Conservation (phyloP, 2,113 vertebrate species). For the Petroica traversi region DNA sequence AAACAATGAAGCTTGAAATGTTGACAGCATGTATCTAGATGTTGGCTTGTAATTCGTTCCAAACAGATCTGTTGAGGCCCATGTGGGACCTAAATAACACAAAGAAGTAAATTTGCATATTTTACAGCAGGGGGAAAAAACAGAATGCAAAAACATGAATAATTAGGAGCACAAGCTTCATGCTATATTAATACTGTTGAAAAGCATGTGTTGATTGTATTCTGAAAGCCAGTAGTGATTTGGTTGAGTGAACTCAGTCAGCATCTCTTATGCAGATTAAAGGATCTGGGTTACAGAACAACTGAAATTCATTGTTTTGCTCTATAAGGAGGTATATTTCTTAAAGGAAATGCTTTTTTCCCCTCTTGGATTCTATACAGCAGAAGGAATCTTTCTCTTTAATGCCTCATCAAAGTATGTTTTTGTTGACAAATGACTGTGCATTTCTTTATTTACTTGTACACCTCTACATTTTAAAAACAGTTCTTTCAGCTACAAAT, state of each 20-base stretch:
- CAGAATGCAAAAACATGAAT: conserved; percentile 67
- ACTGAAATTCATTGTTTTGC: conserved; percentile 63
- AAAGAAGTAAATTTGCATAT: conserved; percentile 73
- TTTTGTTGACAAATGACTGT: not conserved
- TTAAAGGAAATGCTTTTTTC: not conserved
- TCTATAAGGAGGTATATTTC: conserved; percentile 45
- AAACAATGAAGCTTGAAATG: conserved; percentile 71
- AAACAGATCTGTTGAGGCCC: conserved; percentile 58
- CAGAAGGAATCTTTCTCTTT: not conserved
- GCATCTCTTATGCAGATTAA: conserved; percentile 68
- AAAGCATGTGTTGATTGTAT: conserved; percentile 66
- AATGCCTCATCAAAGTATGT: not conserved
- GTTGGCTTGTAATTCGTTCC: conserved; percentile 62
- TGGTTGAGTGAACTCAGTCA: conserved; percentile 66
- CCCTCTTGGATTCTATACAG: not conserved
- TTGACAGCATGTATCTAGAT: conserved; percentile 58
- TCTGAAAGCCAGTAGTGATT: conserved; percentile 62
- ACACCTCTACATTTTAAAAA: not conserved
- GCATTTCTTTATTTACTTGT: not conserved
- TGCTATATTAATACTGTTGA: conserved; percentile 70
- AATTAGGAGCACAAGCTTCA: conserved; percentile 66
- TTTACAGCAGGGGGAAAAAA: conserved; percentile 66
- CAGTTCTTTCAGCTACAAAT: not conserved
- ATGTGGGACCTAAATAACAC: conserved; percentile 60
- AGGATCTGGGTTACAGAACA: conserved; percentile 67